Evolutionary conservation across 2,113 vertebrate genomes (phyloP), one percentile per base, ranked within the genome.

Genomic region (Coryphaenoides rupestris): DNA sequence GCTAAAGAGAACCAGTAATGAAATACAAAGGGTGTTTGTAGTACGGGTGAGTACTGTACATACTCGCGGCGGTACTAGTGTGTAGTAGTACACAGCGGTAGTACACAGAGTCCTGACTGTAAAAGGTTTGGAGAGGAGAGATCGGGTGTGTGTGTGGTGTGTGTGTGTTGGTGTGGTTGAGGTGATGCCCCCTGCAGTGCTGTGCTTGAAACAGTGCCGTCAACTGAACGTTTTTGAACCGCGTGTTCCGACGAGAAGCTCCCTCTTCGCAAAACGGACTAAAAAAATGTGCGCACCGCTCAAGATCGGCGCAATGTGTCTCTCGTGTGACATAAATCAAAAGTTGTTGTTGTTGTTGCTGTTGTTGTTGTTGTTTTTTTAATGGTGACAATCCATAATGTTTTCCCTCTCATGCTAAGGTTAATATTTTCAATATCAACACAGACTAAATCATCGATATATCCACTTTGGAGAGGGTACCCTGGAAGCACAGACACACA

Each of bases 401-500:
- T 77, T 76, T 58, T 70, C 67, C 67, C 62, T 67, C 80, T 75
- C 82, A 17, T 49, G 75, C 73, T 75, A 82, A 75, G 83, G 72
- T 79, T 80, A 79, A 77, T 77, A 76, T 75, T 80, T 54, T 82
- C 72, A 63, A 60, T 75, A 72, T 77, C 75, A 79, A 71, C 74
- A 89, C 76, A 81, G 68, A 72, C 77, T 84, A 82, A 49, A 49
- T 49, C 47, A 49, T 49, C 28, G 28, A 49, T 49, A 16, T 49
- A 49, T 17, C 5, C 14, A 79, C 71, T 81, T 86, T 85, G 83
- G 81, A 55, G 87, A 87, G 86, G 83, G 84, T 84, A 88, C 86
- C 86, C 86, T 88, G 87, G 87, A 89, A 89, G 87, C 84, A 89
- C 87, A 69, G 82, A 88, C 84, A 87, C 73, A 86, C 83, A 73